Conservation (phyloP, 2,888 invertebrate species). For the Lithophane leautieri region DNA sequence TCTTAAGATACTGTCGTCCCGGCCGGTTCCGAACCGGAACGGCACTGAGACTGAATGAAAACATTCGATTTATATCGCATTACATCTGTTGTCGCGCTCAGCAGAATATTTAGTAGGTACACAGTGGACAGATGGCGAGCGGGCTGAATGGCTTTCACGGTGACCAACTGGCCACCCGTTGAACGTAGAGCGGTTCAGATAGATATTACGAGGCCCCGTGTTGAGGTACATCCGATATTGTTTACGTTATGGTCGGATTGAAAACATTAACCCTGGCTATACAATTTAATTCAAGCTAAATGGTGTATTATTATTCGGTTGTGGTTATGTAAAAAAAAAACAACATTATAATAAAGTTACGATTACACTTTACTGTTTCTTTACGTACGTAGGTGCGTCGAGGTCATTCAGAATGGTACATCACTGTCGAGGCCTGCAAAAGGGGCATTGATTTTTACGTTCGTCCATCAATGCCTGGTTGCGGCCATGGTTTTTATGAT, state of each 20-base stretch:
- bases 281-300: background rate
- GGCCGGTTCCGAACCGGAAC: constrained; percentile 47
- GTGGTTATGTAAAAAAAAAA: background rate
- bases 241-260: constrained; percentile 32
- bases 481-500: no score
- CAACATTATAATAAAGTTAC: background rate
- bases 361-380: background rate
- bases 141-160: constrained; percentile 29
- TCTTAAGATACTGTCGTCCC: constrained; percentile 55
- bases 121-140: constrained; percentile 45
- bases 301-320: background rate
- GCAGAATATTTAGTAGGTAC: constrained; percentile 53
- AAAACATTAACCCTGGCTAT: constrained; percentile 6
- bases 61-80: constrained; percentile 59
- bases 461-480: no score
- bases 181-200: background rate
- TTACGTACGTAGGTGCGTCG: background rate
- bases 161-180: constrained; percentile 45
- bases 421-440: no score
- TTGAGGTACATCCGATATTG: constrained; percentile 13
- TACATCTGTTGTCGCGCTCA: constrained; percentile 36
- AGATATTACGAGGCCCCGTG: constrained; percentile 11
- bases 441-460: no score
- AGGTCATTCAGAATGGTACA: background rate
- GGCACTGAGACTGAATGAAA: constrained; percentile 51